Conservation (phyloP, 2,113 vertebrate species). For the Eurystomus gularis region DNA sequence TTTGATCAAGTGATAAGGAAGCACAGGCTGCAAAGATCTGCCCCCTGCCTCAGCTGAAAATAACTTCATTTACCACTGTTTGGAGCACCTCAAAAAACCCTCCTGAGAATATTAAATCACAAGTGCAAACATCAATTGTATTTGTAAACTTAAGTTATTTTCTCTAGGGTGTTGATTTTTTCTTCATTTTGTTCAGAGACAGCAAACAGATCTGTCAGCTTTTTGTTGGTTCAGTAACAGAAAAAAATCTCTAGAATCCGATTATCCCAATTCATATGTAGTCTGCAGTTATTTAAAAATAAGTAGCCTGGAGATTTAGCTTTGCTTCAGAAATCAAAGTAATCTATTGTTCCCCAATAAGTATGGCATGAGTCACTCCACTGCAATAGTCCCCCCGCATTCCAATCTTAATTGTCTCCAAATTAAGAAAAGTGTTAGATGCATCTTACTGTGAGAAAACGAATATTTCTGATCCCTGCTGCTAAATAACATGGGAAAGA, state of each 20-base stretch:
- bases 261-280: constrained; percentile 48
- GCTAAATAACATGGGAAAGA: constrained; percentile 44
- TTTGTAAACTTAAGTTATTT: not conserved
- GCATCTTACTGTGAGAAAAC: constrained; percentile 56
- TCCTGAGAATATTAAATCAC: not conserved
- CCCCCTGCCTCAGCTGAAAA: not conserved
- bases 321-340: constrained; percentile 63
- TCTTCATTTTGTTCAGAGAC: constrained; percentile 9
- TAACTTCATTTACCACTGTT: not conserved
- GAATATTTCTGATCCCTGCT: constrained; percentile 58
- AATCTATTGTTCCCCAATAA: constrained; percentile 43
- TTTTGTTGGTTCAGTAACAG: constrained; percentile 38
- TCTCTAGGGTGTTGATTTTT: not conserved
- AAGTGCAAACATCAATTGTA: not conserved
- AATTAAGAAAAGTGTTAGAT: constrained; percentile 67
- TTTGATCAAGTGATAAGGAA: not conserved
- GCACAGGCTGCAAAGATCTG: not conserved
- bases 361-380: constrained; percentile 37
- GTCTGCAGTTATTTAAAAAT: constrained; percentile 59
- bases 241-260: constrained; percentile 41
- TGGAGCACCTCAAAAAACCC: not conserved
- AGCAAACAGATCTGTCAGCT: constrained; percentile 18
- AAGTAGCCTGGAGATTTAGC: constrained; percentile 61
- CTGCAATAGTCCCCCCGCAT: constrained; percentile 41
- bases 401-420: constrained; percentile 51